Base-by-base conservation (phyloP, 1,140 invertebrate genomes). In the Papilio aristodemus region DNA sequence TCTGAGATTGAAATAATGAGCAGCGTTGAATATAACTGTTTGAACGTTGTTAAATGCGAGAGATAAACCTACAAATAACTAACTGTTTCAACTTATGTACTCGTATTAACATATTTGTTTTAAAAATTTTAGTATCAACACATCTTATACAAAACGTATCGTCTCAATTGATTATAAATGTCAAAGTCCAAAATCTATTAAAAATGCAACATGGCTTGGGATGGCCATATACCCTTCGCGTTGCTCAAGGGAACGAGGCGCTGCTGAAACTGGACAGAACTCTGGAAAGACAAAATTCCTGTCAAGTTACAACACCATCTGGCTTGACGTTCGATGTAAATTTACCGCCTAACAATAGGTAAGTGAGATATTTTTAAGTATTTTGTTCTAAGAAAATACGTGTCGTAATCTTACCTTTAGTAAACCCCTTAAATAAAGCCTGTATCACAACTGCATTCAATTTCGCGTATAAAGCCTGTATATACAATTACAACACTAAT, bases 181-280 rank as follows among this genome's bases (percentile, higher is more conserved):
- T 87, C 14, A 68, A 71, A 0, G 72, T 87, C 27, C 72, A 77
- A 7, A 80, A 84, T 71, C 71, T 75, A 17, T 63, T 87, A 5
- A 71, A 70, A 5, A 82, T 86, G 72, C 85, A 87, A 62, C 73
- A 77, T 46, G 88, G 86, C 0, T 54, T 88, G 10, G 88, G 83
- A 13, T 86, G 81, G 83, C 87, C 87, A 0, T 64, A 77, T 1
- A 37, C 43, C 1, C 66, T 90, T 25, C 41, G 76, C 6, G 79
- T 89, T 2, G 76, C 78, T 11, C 68, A 72, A 68, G 87, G 87
- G 1, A 82, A 89, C 60, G 85, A 87, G 57, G 85, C 82, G 17
- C 73, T 88, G 0, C 70, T 90, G 39, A 84, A 83, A 38, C 67
- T 90, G 8, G 62, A 69, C 36, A 67, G 58, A 6, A 38, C 54